Evolutionary conservation across 2,888 invertebrate species (phyloP).

Genomic region (Germaria angustata): DNA sequence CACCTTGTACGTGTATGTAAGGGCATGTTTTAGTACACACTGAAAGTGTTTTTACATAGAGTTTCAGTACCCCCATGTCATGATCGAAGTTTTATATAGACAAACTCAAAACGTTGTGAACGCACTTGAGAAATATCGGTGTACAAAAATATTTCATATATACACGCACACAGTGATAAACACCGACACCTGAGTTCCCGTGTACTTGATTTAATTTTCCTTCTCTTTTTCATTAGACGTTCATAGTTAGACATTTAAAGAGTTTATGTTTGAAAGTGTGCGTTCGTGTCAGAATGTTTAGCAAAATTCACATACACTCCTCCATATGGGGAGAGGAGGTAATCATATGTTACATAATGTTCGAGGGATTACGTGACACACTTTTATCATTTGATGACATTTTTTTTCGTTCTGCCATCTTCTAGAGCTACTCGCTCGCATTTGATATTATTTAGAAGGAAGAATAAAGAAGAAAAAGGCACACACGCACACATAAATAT

Average conservation of each 20-base stretch:
- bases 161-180: background rate
- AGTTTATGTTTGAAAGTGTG: background rate
- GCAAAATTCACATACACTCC: background rate
- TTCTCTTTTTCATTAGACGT: constrained; percentile 6
- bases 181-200: constrained; percentile 9
- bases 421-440: constrained; percentile 4
- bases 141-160: background rate
- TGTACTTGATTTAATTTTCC: constrained; percentile 39
- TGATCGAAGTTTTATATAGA: background rate
- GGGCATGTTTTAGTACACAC: background rate
- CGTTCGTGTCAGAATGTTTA: background rate
- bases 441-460: background rate
- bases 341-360: constrained; percentile 67
- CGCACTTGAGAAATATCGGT: constrained; percentile 15
- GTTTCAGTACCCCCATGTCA: too few species aligned
- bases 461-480: background rate
- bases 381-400: constrained; percentile 64
- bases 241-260: background rate
- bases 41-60: background rate
- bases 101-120: background rate
- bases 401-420: constrained; percentile 32
- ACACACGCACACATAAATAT: too few species aligned
- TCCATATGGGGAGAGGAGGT: constrained; percentile 24
- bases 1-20: background rate
- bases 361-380: constrained; percentile 66